phyloP scores from a whole-genome alignment of 2,888 invertebrate species.

The Diaperis boleti region DNA sequence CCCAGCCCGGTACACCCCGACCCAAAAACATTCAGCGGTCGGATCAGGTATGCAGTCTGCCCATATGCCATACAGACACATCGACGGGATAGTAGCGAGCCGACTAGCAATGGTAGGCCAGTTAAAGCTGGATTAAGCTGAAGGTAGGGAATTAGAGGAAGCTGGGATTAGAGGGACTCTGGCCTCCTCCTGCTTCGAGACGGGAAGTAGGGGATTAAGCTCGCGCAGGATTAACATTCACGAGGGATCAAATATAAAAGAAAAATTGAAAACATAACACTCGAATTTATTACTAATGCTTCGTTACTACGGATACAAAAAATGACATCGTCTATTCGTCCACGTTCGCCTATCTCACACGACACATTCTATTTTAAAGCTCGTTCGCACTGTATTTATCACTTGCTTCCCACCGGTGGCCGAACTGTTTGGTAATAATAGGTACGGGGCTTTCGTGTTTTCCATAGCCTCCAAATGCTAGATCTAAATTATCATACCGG shows the following conservation, averaged over 20 bases:
- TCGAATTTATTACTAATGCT: constrained; percentile 43
- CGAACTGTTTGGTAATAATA: too few relatives aligned
- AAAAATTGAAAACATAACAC: constrained; percentile 59
- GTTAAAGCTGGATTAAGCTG: constrained; percentile 67
- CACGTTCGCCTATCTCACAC: background rate
- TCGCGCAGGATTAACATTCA: constrained; percentile 65
- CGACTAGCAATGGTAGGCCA: constrained; percentile 60
- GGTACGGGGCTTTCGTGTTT: too few relatives aligned
- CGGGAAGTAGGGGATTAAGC: constrained; percentile 65
- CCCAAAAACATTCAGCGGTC: constrained; percentile 62
- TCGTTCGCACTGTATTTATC: background rate
- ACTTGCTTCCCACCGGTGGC: background rate
- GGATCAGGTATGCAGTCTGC: constrained; percentile 55
- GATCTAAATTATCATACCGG: too few relatives aligned
- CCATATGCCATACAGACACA: constrained; percentile 56
- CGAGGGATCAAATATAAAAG: constrained; percentile 63
- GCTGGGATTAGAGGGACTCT: constrained; percentile 66
- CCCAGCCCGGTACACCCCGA: constrained; percentile 61
- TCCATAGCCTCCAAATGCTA: too few relatives aligned
- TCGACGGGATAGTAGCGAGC: constrained; percentile 54
- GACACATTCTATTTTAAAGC: background rate
- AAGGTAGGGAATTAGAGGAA: constrained; percentile 68
- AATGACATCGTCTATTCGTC: constrained; percentile 8
- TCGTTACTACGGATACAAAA: constrained; percentile 3
- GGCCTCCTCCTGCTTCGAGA: constrained; percentile 63